These are phyloP conservation scores for Xestia rhomboidea DNA, from an alignment of 2,888 invertebrate species.

Conservation along the genomic window DNA sequence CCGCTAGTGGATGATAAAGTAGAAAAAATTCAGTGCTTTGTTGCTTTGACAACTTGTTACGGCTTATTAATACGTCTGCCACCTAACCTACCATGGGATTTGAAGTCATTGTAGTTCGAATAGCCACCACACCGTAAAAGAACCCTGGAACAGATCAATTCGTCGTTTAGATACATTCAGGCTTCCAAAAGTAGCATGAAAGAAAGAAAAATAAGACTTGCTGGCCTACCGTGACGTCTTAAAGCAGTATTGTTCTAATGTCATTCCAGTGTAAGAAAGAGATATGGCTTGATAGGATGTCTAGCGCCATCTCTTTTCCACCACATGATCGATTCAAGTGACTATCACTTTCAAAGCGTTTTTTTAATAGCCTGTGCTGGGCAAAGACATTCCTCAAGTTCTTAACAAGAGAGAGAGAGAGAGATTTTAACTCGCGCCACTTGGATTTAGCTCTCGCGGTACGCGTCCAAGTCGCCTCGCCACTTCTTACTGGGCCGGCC, in stretches of 20 bases:
- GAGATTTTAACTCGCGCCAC: background rate
- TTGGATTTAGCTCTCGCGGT: background rate
- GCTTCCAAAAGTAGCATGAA: background rate
- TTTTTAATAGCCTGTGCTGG: background rate
- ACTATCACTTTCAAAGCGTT: background rate
- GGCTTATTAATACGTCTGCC: background rate
- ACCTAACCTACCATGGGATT: conserved; percentile 7
- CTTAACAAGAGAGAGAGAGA: no score
- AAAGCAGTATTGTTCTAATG: background rate
- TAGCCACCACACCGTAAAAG: background rate
- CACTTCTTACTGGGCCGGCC: background rate
- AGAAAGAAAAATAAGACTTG: background rate
- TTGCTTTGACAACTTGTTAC: background rate
- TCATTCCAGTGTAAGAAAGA: background rate
- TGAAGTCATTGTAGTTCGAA: background rate
- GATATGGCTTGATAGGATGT: background rate
- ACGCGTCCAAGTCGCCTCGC: background rate
- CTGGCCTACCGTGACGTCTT: background rate
- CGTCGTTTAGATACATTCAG: background rate
- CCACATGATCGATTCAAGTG: background rate
- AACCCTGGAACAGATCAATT: background rate
- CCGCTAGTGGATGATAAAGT: background rate
- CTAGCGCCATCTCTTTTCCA: background rate
- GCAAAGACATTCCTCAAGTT: background rate
- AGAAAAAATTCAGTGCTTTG: background rate